Base-by-base conservation (phyloP, 2,797 vertebrate species). In the Peromyscus eremicus region DNA sequence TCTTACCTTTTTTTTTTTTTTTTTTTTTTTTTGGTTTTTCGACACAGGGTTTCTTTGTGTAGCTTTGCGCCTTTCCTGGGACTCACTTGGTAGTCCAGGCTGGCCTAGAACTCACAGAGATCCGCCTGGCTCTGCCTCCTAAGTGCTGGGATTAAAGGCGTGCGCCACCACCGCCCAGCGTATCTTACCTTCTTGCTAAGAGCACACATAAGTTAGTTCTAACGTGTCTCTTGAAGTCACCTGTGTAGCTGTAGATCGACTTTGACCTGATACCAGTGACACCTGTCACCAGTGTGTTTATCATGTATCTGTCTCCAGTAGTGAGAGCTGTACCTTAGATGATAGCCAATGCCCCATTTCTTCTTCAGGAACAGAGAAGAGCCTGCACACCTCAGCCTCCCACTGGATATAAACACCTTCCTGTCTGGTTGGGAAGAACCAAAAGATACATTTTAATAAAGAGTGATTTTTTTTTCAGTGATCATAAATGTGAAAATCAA, bases 271-370 rank as follows among this genome's bases (percentile, higher is more conserved):
- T 4, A 25, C 10, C n/a, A 62, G 40, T 0, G 8, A 37, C 73
- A 5, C 14, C 43, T 27, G 32, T 29, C 29, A n/a, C 43, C 19
- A n/a, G 27, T 34, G 34, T 79, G 81, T 70, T 43, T n/a, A 80
- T 23, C 27, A 5, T 1, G 16, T 23, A 34, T 21, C 40, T 8
- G 62, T 70, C 14, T 43, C 5, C 29, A 62, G 25, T 3, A 43
- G 19, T 1, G 52, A 66, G 19, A 40, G 29, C 34, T 37, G 80
- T 88, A 98, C 99, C 99, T 99, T 97, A 99, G 98, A 62, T 99
- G 98, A 96, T 99, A 99, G 37, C 99, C 99, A 3, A 99, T 99
- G 0, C 99, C 99, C 98, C 99, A 99, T 97, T 99, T 99, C 95
- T 98, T 98, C 98, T 99, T 99, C 12, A 99, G 99, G 75, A 99